A percentile compares a stretch with the other conserved stretches of the same genome.
phyloP scores from a whole-genome alignment of 2,797 vertebrate genomes.

The Ctenochaetus hawaiiensis region DNA sequence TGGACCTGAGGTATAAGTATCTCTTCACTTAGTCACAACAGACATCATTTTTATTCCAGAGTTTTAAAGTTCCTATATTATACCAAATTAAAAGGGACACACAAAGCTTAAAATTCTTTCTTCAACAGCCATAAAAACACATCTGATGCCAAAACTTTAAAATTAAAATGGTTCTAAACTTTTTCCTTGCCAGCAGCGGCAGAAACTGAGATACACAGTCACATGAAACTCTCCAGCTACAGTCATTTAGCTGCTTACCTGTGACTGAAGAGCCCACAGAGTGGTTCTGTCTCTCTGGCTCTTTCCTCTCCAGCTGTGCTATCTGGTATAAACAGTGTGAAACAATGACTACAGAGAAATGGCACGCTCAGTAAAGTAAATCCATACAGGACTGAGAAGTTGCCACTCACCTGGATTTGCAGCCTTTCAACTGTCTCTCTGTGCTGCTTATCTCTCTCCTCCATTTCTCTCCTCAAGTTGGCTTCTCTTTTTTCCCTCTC shows the following conservation, averaged over 20 bases:
- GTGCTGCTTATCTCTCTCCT: slow-evolving; percentile 86
- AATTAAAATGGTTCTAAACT: not conserved
- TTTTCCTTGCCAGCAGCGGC: not conserved
- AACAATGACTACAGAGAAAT: slow-evolving; percentile 43
- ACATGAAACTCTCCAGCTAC: not conserved
- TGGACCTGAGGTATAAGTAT: slow-evolving; percentile 63
- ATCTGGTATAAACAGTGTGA: slow-evolving; percentile 60
- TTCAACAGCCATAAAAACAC: no score
- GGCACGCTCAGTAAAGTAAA: slow-evolving; percentile 7
- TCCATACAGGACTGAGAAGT: slow-evolving; percentile 1
- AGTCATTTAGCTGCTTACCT: slow-evolving; percentile 43
- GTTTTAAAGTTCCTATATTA: no score
- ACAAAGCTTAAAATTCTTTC: no score
- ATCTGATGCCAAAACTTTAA: not conserved
- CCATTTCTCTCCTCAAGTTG: slow-evolving; percentile 84
- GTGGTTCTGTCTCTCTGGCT: slow-evolving; percentile 48
- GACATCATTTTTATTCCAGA: no score
- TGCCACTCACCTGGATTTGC: slow-evolving; percentile 84
- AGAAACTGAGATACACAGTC: not conserved
- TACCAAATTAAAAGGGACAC: no score
- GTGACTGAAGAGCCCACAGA: slow-evolving; percentile 50
- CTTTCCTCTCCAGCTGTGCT: slow-evolving; percentile 51
- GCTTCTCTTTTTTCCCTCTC: slow-evolving; percentile 87
- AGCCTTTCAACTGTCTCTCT: slow-evolving; percentile 84
- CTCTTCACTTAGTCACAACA: slow-evolving; percentile 1